These are phyloP conservation scores for Trichogramma pretiosum DNA, from an alignment of 1,140 invertebrate species.

Conservation along the genomic window DNA sequence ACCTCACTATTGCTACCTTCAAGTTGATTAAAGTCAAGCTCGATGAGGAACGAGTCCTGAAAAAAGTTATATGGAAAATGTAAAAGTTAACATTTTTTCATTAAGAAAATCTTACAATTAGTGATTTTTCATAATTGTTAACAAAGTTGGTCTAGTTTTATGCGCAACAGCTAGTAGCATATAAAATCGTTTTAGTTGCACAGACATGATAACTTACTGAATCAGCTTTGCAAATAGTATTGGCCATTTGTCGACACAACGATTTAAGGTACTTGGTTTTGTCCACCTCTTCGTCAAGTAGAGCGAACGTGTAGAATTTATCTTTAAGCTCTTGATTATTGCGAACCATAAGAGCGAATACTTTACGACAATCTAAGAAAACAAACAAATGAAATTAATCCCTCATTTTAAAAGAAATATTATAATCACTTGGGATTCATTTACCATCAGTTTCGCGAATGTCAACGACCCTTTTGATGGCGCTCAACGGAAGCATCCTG, in stretches of 20 bases:
- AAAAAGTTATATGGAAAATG: slow-evolving; percentile 27
- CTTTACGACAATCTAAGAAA: slow-evolving; percentile 70
- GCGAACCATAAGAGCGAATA: slow-evolving; percentile 79
- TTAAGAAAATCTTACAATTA: background rate
- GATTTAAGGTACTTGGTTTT: slow-evolving; percentile 72
- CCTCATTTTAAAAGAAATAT: background rate
- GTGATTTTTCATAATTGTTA: slow-evolving; percentile 1
- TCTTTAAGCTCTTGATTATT: slow-evolving; percentile 79
- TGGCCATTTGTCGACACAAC: slow-evolving; percentile 81
- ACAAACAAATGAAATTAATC: background rate
- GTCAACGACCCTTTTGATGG: slow-evolving; percentile 84
- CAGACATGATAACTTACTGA: slow-evolving; percentile 49
- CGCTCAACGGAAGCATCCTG: slow-evolving; percentile 75
- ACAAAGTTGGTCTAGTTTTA: no score
- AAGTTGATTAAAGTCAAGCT: slow-evolving; percentile 67
- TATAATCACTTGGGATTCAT: slow-evolving; percentile 6
- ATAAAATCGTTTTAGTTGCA: no score
- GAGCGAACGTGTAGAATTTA: slow-evolving; percentile 77
- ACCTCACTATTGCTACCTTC: slow-evolving; percentile 79
- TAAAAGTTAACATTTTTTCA: slow-evolving; percentile 2
- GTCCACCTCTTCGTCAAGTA: slow-evolving; percentile 69
- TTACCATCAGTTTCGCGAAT: slow-evolving; percentile 73
- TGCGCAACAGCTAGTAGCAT: no score
- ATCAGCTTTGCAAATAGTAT: slow-evolving; percentile 74
- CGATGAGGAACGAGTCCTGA: slow-evolving; percentile 68